phyloP scores from a whole-genome alignment of 2,888 invertebrate species.

The Eupithecia insigniata region DNA sequence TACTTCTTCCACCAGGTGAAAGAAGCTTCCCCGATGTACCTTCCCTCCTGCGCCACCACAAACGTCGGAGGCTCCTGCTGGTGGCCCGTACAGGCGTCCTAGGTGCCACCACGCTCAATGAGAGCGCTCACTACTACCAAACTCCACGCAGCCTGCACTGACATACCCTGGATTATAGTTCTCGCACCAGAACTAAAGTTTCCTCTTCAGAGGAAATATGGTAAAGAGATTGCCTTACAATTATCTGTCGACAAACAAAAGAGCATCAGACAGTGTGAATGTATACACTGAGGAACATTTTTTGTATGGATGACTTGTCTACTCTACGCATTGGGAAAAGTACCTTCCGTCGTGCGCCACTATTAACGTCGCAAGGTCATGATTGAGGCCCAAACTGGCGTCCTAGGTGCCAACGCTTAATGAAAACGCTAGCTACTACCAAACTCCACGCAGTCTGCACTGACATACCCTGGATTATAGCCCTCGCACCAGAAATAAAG shows the following conservation, averaged over 20 bases:
- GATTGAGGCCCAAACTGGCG: too few relatives aligned
- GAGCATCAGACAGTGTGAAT: not conserved
- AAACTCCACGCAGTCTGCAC: not conserved
- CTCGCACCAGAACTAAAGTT: too few relatives aligned
- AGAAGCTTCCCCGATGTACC: slow-evolving; percentile 79
- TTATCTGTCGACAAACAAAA: not conserved
- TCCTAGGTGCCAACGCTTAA: too few relatives aligned
- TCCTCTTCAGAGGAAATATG: not conserved
- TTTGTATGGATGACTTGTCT: too few relatives aligned
- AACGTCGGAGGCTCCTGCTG: slow-evolving; percentile 79
- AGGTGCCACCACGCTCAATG: slow-evolving; percentile 79
- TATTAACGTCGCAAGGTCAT: too few relatives aligned
- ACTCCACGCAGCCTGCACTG: slow-evolving; percentile 70
- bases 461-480: not conserved
- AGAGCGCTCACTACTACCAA: slow-evolving; percentile 75
- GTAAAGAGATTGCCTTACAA: not conserved
- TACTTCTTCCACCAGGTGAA: slow-evolving; percentile 54
- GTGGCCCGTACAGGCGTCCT: slow-evolving; percentile 78
- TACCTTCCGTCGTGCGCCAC: too few relatives aligned
- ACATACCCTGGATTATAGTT: slow-evolving; percentile 27
- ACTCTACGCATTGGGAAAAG: too few relatives aligned
- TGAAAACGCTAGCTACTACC: not conserved
- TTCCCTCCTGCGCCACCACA: slow-evolving; percentile 82
- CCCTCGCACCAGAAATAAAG: too few relatives aligned
- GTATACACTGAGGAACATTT: too few relatives aligned